Evolutionary conservation across 1,140 invertebrate genomes (phyloP).

Genomic region (Drosophila oshimai): DNA sequence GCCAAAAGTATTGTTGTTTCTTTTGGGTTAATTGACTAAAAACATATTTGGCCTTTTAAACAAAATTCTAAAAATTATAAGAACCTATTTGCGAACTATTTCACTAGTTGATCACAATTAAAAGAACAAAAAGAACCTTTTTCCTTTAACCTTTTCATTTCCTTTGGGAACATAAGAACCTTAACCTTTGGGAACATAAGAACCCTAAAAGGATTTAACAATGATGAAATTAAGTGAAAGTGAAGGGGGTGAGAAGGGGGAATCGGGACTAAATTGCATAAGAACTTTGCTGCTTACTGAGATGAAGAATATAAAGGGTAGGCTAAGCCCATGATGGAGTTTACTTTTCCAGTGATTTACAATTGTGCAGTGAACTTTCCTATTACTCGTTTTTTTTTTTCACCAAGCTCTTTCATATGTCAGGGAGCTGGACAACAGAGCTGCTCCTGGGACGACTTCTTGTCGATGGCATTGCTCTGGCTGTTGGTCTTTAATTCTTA

Average conservation of each 20-base stretch:
- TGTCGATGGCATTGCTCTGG: constrained; percentile 25
- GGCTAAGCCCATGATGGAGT: constrained; percentile 58
- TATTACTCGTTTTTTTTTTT: not conserved
- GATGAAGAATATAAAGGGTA: not conserved
- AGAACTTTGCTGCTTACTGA: constrained; percentile 10
- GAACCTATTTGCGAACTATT: not conserved
- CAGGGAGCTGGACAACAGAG: constrained; percentile 32
- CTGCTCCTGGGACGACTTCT: constrained; percentile 19
- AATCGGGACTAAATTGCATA: constrained; percentile 19
- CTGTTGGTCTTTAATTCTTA: constrained; percentile 59
- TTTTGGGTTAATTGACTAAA: too few species aligned
- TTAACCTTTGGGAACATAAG: constrained; percentile 34
- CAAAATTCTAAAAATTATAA: not conserved
- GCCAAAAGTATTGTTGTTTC: too few species aligned
- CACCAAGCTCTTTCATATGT: constrained; percentile 36
- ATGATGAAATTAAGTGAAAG: constrained; percentile 34
- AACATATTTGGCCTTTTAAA: not conserved
- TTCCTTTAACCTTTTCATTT: constrained; percentile 1
- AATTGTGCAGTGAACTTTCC: constrained; percentile 48
- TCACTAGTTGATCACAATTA: constrained; percentile 1
- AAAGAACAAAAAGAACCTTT: too few species aligned
- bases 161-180: constrained; percentile 32
- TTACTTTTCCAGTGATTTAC: constrained; percentile 53
- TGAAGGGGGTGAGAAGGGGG: not conserved
- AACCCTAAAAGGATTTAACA: constrained; percentile 43